These are phyloP conservation scores for Austrofundulus limnaeus DNA, from an alignment of 2,113 vertebrate genomes.

Conservation along the genomic window DNA sequence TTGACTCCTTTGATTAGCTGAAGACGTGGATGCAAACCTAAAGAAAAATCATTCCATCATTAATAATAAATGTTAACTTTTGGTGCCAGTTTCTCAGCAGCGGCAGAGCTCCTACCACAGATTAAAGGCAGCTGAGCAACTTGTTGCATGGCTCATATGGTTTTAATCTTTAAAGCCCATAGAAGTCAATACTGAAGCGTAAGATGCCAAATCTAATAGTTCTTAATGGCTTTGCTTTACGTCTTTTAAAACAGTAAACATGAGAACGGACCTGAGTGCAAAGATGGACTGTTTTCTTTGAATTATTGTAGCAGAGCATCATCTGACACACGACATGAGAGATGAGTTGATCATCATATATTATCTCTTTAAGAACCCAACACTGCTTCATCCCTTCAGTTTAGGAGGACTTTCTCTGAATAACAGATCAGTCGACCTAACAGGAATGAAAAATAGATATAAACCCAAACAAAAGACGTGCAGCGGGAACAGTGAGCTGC, in stretches of 20 bases:
- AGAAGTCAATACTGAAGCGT: not conserved
- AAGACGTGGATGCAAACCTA: slow-evolving; percentile 9
- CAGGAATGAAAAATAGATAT: slow-evolving; percentile 13
- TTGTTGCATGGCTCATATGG: not conserved
- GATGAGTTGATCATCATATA: too few species aligned
- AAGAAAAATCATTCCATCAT: not conserved
- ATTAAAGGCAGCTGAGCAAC: slow-evolving; percentile 15
- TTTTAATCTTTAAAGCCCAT: not conserved
- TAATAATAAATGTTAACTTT: slow-evolving; percentile 15
- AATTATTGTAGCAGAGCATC: too few species aligned
- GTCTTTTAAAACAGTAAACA: not conserved
- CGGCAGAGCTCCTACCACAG: not conserved
- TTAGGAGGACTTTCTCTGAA: too few species aligned
- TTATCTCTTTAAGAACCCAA: too few species aligned
- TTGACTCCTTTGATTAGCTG: not conserved
- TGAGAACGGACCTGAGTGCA: too few species aligned
- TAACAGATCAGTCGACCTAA: too few species aligned
- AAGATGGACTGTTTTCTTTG: too few species aligned
- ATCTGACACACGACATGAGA: too few species aligned
- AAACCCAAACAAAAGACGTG: slow-evolving; percentile 12
- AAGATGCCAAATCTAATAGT: not conserved
- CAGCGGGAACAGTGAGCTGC: slow-evolving; percentile 26
- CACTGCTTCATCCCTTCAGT: too few species aligned
- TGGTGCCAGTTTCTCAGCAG: not conserved
- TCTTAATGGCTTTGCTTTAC: slow-evolving; percentile 1